Base-by-base conservation (phyloP, 2,113 vertebrate species). In the Vicugna pacos region DNA sequence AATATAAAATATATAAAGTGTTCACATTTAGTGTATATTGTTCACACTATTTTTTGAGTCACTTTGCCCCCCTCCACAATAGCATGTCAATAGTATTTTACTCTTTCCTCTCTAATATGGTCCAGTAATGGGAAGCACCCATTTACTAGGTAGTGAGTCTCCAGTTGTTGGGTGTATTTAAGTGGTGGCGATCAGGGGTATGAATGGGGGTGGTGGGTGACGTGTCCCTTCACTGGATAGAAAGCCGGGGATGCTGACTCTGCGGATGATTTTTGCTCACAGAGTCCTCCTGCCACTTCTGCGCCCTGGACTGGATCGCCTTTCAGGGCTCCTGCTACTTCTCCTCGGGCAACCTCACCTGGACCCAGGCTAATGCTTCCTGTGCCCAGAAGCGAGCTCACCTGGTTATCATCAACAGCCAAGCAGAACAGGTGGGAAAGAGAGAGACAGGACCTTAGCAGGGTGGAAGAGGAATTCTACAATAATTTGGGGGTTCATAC, bases 321-420 rank as follows among this genome's bases (percentile, higher is more conserved):
- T 93, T 93, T 19, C 83, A 80, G 24, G 84, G 75, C 64, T 88
- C 92, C 64, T 88, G 83, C 30, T 93, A 80, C 73, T 80, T 88
- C 42, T 70, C 92, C 16, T 13, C 0, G 8, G 38, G 20, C 52
- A 62, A 48, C 22, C 73, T 93, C 54, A 58, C 38, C 64, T 93
- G 92, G 84, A 30, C 50, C 30, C 20, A 58, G 62, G 92, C 84
- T 52, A 70, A 58, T 20, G 84, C 80, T 35, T 48, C 75, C 7
- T 88, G 84, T 72, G 38, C 22, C 52, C 73, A 80, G 84, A 46
- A 93, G 83, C 38, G 35, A 38, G 83, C 64, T 30, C 84, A 88
- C 38, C 84, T 93, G 64, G 84, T 93, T 56, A 48, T 93, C 64
- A 72, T 80, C 64, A 88, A 87, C 32, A 80, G 42, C 24, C 12